Conservation (phyloP, 1,140 invertebrate species). For the Chironomus tepperi region DNA sequence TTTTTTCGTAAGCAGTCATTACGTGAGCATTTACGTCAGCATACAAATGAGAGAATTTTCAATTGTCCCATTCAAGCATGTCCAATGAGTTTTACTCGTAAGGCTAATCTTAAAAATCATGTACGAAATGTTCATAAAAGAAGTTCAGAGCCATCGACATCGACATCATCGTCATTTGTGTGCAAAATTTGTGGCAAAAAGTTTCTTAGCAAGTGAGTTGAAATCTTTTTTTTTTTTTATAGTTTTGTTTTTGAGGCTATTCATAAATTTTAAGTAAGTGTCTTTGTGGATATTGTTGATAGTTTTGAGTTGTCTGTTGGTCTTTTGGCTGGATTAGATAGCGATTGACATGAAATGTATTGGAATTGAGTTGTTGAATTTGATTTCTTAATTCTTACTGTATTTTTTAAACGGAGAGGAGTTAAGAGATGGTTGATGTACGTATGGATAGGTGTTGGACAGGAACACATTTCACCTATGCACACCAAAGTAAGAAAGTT, state of each 20-base stretch:
- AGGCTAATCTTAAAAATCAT: constrained; percentile 50
- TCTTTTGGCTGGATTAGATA: no score
- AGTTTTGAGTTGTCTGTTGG: no score
- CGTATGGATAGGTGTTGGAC: no score
- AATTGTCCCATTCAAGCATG: constrained; percentile 47
- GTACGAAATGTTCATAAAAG: constrained; percentile 41
- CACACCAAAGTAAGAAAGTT: no score
- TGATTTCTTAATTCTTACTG: no score
- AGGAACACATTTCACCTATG: no score
- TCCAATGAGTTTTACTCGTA: constrained; percentile 52
- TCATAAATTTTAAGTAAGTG: not conserved
- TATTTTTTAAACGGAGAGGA: no score
- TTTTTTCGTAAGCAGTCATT: constrained; percentile 59
- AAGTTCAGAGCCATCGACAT: not conserved
- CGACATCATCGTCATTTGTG: constrained; percentile 24
- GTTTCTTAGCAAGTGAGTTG: constrained; percentile 2
- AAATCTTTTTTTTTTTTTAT: not conserved
- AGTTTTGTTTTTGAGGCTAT: not conserved
- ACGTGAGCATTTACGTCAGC: constrained; percentile 56
- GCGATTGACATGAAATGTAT: no score
- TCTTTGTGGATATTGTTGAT: no score
- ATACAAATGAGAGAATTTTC: constrained; percentile 71
- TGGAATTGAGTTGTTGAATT: no score
- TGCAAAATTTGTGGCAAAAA: constrained; percentile 22
- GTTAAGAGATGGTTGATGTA: no score